These are phyloP conservation scores for Acronicta psi DNA, from an alignment of 2,888 invertebrate species.

Conservation along the genomic window DNA sequence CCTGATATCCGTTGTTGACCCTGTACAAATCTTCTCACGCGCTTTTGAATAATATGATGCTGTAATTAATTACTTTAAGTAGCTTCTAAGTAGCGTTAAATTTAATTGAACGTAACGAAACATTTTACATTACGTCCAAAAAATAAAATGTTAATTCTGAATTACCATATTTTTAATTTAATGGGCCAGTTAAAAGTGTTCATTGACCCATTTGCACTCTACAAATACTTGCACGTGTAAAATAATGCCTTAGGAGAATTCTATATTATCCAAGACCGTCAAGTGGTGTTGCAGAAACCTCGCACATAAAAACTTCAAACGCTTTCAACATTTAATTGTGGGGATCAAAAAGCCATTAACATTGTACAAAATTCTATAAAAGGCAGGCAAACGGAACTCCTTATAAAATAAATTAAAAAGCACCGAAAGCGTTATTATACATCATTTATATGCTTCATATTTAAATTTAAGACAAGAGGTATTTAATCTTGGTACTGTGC, in stretches of 20 bases:
- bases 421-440: slow-evolving; percentile 2
- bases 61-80: too few relatives aligned
- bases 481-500: background rate
- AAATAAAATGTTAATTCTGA: too few relatives aligned
- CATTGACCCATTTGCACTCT: background rate
- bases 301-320: slow-evolving; percentile 30
- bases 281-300: background rate
- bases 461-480: slow-evolving; percentile 1
- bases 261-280: slow-evolving; percentile 1
- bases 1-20: too few relatives aligned
- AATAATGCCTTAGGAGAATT: too few relatives aligned
- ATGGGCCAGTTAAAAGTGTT: background rate
- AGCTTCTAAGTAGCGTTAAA: too few relatives aligned
- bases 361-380: slow-evolving; percentile 31
- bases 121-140: too few relatives aligned
- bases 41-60: too few relatives aligned
- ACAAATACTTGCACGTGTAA: background rate
- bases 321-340: slow-evolving; percentile 31
- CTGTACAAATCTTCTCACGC: too few relatives aligned
- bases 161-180: background rate
- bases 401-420: too few relatives aligned
- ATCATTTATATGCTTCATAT: slow-evolving; percentile 5
- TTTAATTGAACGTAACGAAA: too few relatives aligned
- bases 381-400: slow-evolving; percentile 11
- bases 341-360: slow-evolving; percentile 15